These are phyloP conservation scores for Riparia riparia DNA, from an alignment of 2,113 vertebrate species.

Conservation along the genomic window DNA sequence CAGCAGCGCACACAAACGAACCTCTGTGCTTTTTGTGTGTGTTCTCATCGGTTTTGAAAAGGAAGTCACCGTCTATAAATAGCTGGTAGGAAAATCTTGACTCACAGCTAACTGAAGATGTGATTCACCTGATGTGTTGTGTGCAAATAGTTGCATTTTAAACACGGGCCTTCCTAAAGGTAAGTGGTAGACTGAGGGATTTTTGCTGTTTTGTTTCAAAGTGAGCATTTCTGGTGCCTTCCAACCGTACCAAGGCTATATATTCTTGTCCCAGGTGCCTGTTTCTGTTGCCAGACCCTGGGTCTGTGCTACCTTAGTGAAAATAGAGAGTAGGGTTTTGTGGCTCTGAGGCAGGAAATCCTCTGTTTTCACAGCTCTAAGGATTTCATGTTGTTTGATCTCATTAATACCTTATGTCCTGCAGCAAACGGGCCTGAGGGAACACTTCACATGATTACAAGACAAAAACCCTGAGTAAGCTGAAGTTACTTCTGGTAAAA, in stretches of 20 bases:
- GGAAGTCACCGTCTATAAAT: background rate
- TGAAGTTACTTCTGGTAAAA: background rate
- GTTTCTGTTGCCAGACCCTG: background rate
- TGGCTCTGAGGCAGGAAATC: conserved; percentile 38
- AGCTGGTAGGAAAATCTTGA: conserved; percentile 10
- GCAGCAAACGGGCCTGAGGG: background rate
- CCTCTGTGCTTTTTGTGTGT: background rate
- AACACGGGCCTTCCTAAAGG: background rate
- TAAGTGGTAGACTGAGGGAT: background rate
- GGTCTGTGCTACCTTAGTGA: background rate
- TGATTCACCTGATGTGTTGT: background rate
- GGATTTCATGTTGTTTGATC: conserved; percentile 23
- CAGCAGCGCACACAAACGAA: background rate
- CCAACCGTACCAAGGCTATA: background rate
- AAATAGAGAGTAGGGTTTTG: background rate
- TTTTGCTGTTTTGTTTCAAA: background rate
- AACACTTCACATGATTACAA: background rate
- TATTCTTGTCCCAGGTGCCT: background rate
- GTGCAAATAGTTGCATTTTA: background rate
- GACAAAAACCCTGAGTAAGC: background rate
- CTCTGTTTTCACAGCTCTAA: conserved; percentile 34
- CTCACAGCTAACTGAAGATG: background rate
- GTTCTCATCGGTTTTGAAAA: background rate
- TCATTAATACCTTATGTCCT: background rate
- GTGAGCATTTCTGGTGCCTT: background rate